These are phyloP conservation scores for Chiloscyllium plagiosum DNA, from an alignment of 2,113 vertebrate genomes.

Conservation along the genomic window DNA sequence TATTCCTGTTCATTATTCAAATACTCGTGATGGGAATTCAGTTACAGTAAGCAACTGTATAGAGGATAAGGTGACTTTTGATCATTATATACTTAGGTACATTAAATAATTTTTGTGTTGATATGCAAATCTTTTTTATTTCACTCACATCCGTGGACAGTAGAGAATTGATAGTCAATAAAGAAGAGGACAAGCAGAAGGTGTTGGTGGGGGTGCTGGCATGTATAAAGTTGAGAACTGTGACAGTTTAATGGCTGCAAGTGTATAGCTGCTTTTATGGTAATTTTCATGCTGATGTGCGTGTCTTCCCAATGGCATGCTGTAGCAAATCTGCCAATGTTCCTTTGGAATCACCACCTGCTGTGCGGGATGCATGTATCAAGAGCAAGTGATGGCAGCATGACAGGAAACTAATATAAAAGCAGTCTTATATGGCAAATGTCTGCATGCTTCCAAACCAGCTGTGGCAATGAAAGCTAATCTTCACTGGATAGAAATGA, in stretches of 20 bases:
- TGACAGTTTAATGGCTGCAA: background rate
- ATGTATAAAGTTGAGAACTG: background rate
- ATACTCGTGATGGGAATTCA: background rate
- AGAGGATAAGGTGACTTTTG: background rate
- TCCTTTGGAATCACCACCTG: conserved; percentile 1
- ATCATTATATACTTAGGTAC: no score
- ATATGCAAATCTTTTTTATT: background rate
- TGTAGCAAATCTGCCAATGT: conserved; percentile 9
- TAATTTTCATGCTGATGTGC: background rate
- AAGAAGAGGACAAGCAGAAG: background rate
- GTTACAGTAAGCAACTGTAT: background rate
- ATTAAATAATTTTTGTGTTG: background rate
- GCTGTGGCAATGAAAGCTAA: conserved; percentile 12
- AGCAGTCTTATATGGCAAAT: background rate
- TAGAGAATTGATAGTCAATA: background rate
- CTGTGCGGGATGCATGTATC: conserved; percentile 11
- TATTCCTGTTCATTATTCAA: background rate
- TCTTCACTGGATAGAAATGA: conserved; percentile 7
- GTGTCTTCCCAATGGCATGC: background rate
- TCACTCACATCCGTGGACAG: background rate
- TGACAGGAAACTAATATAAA: background rate
- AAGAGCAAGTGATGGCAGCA: conserved; percentile 1
- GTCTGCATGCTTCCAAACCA: background rate
- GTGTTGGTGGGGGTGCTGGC: background rate
- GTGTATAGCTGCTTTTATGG: background rate